A percentile compares a stretch with the other conserved stretches of the same genome.
Conservation (phyloP, 2,888 invertebrate genomes). For the Oscheius sp. region DNA sequence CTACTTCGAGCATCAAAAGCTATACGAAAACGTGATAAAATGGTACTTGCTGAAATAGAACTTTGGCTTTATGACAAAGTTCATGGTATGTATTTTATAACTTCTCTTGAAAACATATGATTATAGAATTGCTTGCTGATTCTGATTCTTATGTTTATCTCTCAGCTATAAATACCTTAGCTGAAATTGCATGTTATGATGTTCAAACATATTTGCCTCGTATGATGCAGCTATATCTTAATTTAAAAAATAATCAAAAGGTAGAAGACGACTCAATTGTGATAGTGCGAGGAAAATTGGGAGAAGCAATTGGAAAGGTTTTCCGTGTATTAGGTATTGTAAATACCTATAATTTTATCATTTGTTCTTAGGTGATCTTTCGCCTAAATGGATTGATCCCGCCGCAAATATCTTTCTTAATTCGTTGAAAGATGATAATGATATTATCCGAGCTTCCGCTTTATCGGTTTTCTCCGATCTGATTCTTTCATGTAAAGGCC, state of each 20-base stretch:
- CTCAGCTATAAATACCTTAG: conserved; percentile 59
- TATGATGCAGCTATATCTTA: too few relatives aligned
- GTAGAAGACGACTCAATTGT: conserved; percentile 38
- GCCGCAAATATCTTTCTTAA: conserved; percentile 39
- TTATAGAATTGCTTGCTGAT: conserved; percentile 40
- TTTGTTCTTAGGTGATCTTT: conserved; percentile 42
- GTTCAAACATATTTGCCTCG: conserved; percentile 36
- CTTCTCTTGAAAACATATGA: not conserved
- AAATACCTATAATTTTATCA: not conserved
- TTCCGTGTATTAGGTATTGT: conserved; percentile 36
- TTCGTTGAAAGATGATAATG: conserved; percentile 29
- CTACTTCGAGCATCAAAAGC: conserved; percentile 33
- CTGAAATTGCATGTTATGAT: conserved; percentile 54
- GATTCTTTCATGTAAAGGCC: conserved; percentile 48
- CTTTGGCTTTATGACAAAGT: conserved; percentile 32
- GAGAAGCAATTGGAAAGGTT: conserved; percentile 57
- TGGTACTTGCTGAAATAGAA: not conserved
- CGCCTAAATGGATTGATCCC: conserved; percentile 45
- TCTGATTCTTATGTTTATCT: conserved; percentile 62
- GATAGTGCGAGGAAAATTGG: conserved; percentile 42
- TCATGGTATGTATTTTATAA: conserved; percentile 35
- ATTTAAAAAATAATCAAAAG: too few relatives aligned
- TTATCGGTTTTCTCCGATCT: conserved; percentile 53
- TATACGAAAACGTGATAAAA: conserved; percentile 22
- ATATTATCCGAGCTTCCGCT: conserved; percentile 53